Base-by-base conservation (phyloP, 1,140 invertebrate genomes). In the Hylyphantes graminicola region DNA sequence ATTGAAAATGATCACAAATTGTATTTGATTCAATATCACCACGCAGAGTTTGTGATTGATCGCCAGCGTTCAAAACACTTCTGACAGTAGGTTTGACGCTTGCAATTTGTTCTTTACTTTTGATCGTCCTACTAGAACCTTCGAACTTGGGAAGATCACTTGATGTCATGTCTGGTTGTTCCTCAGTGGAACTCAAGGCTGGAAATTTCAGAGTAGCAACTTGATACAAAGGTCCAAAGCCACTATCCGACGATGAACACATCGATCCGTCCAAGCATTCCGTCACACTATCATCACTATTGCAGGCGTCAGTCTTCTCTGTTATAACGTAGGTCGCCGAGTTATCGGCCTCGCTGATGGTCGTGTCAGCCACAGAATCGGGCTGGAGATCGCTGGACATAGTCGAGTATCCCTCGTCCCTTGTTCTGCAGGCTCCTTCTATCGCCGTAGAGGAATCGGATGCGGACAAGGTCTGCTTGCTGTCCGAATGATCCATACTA, bases 341-440 rank as follows among this genome's bases (percentile, higher is more conserved):
- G 59, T 64, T 59, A 57, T 83, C 81, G 2, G 59, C 72, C 17
- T 83, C 81, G 59, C 81, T 83, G 12, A 76, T 70, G 12, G 70
- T 83, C 2, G 81, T 83, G 50, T 83, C 81, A 17, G 84, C 86
- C 9, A 75, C 13, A 0, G 83, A 85, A 80, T 87, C 86, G 2
- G 93, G 93, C 88, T 95, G 94, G 4, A 95, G 94, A 88, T 96
- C 95, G 87, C 94, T 95, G 0, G 95, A 95, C 95, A 96, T 96
- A 6, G 95, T 96, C 51, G 95, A 96, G 88, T 96, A 96, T 2
- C 95, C 95, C 89, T 96, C 95, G 90, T 96, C 95, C 86, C 94
- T 92, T 85, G 94, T 94, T 12, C 94, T 75, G 70, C 74, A 63
- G 13, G 11, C 61, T 51, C 81, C 81, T 12, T 83, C 81, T n/a